A percentile compares a stretch with the other conserved stretches of the same genome.
These are phyloP conservation scores for Falco punctatus DNA, from an alignment of 2,113 vertebrate species.

Conservation along the genomic window DNA sequence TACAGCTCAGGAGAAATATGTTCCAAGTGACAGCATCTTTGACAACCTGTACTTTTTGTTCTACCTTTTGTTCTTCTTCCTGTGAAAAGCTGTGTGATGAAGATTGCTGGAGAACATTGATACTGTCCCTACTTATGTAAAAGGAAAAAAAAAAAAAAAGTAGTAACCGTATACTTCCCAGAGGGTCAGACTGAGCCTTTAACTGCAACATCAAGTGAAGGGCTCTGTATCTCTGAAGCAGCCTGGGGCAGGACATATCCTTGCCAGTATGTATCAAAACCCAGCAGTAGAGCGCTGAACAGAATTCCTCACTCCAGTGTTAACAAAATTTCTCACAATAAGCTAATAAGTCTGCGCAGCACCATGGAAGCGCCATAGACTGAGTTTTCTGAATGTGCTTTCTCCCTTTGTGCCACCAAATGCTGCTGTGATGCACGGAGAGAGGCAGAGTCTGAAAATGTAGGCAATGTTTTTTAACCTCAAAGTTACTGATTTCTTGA, in stretches of 20 bases:
- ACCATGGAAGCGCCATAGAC: not conserved
- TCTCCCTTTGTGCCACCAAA: not conserved
- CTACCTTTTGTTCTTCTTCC: conserved; percentile 58
- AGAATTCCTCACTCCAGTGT: not conserved
- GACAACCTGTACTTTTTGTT: conserved; percentile 63
- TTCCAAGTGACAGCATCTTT: conserved; percentile 65
- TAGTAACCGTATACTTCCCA: not conserved
- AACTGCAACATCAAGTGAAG: conserved; percentile 2
- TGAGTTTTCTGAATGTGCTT: not conserved
- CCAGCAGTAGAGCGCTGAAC: not conserved
- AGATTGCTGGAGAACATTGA: conserved; percentile 35
- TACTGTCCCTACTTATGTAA: not conserved
- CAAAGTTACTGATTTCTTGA: not conserved
- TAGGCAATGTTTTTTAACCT: not conserved
- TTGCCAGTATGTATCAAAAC: not conserved
- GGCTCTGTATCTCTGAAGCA: not conserved
- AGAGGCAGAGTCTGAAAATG: not conserved
- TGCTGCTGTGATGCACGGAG: not conserved
- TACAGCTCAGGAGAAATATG: conserved; percentile 55
- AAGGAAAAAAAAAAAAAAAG: not conserved
- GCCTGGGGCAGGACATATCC: not conserved
- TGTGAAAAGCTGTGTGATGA: conserved; percentile 12
- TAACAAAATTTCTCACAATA: not conserved
- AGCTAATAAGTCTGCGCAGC: not conserved
- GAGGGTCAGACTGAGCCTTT: conserved; percentile 12